phyloP scores from a whole-genome alignment of 1,140 invertebrate genomes.

The Sitophilus oryzae region DNA sequence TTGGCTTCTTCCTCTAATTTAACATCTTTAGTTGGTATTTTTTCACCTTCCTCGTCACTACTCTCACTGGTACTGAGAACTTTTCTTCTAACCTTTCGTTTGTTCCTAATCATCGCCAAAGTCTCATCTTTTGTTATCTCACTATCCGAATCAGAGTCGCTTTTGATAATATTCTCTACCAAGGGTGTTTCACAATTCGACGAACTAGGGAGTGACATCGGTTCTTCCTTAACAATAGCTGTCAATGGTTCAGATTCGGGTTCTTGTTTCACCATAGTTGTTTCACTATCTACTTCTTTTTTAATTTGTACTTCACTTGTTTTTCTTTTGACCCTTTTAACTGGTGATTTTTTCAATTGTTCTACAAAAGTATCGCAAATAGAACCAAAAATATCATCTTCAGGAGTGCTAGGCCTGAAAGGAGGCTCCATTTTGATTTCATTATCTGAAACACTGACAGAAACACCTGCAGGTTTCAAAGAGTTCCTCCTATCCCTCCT shows the following conservation, averaged over 20 bases:
- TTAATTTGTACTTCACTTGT: constrained; percentile 21
- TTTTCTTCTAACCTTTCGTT: constrained; percentile 19
- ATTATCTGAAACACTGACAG: constrained; percentile 2
- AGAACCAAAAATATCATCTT: constrained; percentile 46
- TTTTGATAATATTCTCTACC: constrained; percentile 5
- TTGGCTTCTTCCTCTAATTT: constrained; percentile 13
- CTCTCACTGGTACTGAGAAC: constrained; percentile 24
- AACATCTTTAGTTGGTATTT: background rate
- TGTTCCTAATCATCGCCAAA: constrained; percentile 11
- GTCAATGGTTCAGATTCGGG: background rate
- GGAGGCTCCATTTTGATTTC: constrained; percentile 16
- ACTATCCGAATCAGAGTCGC: constrained; percentile 21
- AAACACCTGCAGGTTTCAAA: constrained; percentile 37
- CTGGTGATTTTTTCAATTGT: constrained; percentile 52
- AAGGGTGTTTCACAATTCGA: constrained; percentile 5
- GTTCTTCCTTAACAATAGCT: background rate
- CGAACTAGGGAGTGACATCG: background rate
- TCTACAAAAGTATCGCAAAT: constrained; percentile 68
- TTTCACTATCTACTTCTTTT: background rate
- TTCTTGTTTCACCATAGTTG: background rate
- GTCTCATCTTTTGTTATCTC: constrained; percentile 20
- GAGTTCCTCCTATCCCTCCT: constrained; percentile 49
- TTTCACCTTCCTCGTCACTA: constrained; percentile 17
- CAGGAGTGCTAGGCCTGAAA: constrained; percentile 41
- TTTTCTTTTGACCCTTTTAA: constrained; percentile 13